A percentile compares a stretch with the other conserved stretches of the same genome.
phyloP scores from a whole-genome alignment of 2,113 vertebrate species.

The Festucalex cinctus region DNA sequence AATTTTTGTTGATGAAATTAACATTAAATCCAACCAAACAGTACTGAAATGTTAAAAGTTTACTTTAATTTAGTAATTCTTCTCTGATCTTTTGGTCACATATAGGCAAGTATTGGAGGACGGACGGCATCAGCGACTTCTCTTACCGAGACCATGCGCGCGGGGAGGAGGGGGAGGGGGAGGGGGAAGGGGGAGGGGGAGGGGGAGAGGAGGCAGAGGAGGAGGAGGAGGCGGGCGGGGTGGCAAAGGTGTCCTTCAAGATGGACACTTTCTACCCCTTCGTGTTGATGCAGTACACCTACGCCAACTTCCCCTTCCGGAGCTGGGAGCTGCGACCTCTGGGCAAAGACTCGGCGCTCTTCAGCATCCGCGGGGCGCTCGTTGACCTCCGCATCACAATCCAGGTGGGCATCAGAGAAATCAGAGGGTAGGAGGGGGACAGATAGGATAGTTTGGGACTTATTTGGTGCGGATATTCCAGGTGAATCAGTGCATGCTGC shows the following conservation, averaged over 20 bases:
- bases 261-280: conserved; percentile 74
- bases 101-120: conserved; percentile 82
- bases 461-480: conserved; percentile 40
- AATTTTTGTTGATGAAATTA: too few relatives aligned
- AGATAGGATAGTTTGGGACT: background rate
- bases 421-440: background rate
- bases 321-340: conserved; percentile 82
- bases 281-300: conserved; percentile 79
- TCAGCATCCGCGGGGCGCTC: conserved; percentile 70
- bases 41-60: too few relatives aligned
- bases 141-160: conserved; percentile 30
- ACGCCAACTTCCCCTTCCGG: conserved; percentile 81
- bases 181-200: background rate
- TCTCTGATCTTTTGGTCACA: conserved; percentile 1
- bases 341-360: conserved; percentile 60
- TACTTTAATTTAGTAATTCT: background rate
- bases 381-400: conserved; percentile 77
- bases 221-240: conserved; percentile 1
- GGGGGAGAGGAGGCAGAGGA: background rate
- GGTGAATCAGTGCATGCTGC: conserved; percentile 79
- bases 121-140: conserved; percentile 69
- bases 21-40: too few relatives aligned
- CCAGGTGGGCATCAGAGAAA: conserved; percentile 63
- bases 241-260: conserved; percentile 72
- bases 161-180: background rate